phyloP scores from a whole-genome alignment of 2,888 invertebrate species.

The Mactromeris polynyma region DNA sequence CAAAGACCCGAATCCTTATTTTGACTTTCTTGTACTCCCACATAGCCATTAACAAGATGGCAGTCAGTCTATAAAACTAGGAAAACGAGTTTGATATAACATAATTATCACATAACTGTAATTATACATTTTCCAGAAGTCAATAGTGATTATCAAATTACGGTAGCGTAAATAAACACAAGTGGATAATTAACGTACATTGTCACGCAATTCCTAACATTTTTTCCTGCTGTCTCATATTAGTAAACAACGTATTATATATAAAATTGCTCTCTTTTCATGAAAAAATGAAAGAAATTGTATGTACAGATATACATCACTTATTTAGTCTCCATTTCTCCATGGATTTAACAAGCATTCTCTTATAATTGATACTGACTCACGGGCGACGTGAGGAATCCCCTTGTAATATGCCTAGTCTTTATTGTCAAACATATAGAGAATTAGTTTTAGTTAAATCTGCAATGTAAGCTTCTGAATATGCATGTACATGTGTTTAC shows the following conservation, averaged over 20 bases:
- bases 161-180: neutral
- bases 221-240: neutral
- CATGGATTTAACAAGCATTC: no score
- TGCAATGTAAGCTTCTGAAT: no score
- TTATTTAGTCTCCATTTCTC: neutral
- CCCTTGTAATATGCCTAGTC: no score
- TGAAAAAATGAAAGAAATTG: neutral
- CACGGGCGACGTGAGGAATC: no score
- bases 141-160: neutral
- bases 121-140: neutral
- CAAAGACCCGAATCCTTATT: no score
- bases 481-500: no score
- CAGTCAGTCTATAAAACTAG: neutral
- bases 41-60: neutral
- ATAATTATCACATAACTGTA: neutral
- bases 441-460: no score
- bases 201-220: neutral
- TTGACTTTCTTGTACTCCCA: neutral
- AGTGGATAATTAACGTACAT: neutral
- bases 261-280: neutral
- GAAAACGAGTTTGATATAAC: neutral
- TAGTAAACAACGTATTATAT: neutral
- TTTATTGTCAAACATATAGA: no score
- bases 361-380: no score
- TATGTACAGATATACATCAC: neutral